Percentiles rank a stretch among this genome's conserved stretches.
These are phyloP conservation scores for Melanotaenia duboulayi DNA, from an alignment of 2,113 vertebrate genomes.

Conservation along the genomic window DNA sequence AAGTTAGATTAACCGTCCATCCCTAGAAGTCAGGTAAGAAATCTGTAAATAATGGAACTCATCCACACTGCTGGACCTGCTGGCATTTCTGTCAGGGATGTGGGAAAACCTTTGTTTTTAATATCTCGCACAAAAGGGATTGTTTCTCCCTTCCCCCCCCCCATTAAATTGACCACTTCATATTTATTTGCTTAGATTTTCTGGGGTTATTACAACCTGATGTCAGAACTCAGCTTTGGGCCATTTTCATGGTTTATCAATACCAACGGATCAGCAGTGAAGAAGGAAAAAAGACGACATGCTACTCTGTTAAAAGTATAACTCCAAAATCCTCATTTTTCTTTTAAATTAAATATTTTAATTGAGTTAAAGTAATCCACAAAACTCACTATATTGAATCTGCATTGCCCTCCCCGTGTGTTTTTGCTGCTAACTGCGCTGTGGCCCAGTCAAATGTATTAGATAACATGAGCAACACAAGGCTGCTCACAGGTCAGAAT, in stretches of 20 bases:
- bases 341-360: background rate
- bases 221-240: slow-evolving; percentile 3
- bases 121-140: background rate
- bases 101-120: slow-evolving; percentile 23
- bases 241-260: background rate
- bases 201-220: slow-evolving; percentile 18
- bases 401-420: slow-evolving; percentile 25
- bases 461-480: slow-evolving; percentile 21
- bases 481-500: slow-evolving; percentile 43
- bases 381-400: slow-evolving; percentile 2
- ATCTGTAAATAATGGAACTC: slow-evolving; percentile 52
- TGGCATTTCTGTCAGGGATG: slow-evolving; percentile 42
- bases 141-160: slow-evolving; percentile 15
- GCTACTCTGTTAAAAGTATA: background rate
- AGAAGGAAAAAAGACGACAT: background rate
- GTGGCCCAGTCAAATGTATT: slow-evolving; percentile 18
- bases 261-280: background rate
- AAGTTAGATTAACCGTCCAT: slow-evolving; percentile 55
- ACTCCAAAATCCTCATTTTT: background rate
- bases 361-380: background rate
- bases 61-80: slow-evolving; percentile 32
- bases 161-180: slow-evolving; percentile 20
- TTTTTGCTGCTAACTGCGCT: slow-evolving; percentile 19
- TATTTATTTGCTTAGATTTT: slow-evolving; percentile 19
- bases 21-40: slow-evolving; percentile 19